Evolutionary conservation across 64 coral and sea anemone genomes (phyloP), one percentile per base, ranked within the genome.

Genomic region (Actinia tenebrosa): DNA sequence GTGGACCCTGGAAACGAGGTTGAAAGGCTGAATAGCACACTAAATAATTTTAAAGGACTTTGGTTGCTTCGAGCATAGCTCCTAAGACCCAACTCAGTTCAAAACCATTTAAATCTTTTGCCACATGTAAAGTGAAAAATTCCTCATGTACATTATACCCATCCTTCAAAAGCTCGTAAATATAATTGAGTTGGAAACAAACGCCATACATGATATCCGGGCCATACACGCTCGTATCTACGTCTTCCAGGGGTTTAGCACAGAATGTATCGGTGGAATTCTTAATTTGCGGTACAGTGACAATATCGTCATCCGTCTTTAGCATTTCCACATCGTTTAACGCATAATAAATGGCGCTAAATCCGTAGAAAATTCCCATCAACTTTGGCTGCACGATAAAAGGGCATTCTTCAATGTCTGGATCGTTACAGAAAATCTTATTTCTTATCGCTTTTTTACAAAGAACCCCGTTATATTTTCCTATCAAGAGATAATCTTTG

Each of bases 161-260:
- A 11, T 50, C 45, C 42, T 81, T 81, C 15, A 81, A 2, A 81
- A 81, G 79, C 79, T 81, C 79, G 10, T 81, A 81, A 54, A 81
- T 46, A 53, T 81, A 81, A 54, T 81, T 81, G 5, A 54, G 44
- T 20, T 54, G 44, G 22, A 81, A 81, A 44, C 79, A 81, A 53
- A 81, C 45, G 50, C 14, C 17, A 7, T 81, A 45, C 2, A 81
- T 16, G 53, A 37, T 37, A 37, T 37, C 30, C 30, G 30, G 30
- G 30, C 53, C 44, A 44, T 50, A 81, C 22, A 19, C 22, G 19
- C 16, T 81, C 16, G 79, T 81, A 16, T 81, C 79, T 81, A 81
- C 4, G 22, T 46, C 44, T 23, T 81, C 45, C 1, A 45, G 16
- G 20, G 79, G 50, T 20, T 81, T 6, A 18, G 44, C 19, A 2